Evolutionary conservation across 2,113 vertebrate species (phyloP).

Genomic region (Phylloscopus trochilus): DNA sequence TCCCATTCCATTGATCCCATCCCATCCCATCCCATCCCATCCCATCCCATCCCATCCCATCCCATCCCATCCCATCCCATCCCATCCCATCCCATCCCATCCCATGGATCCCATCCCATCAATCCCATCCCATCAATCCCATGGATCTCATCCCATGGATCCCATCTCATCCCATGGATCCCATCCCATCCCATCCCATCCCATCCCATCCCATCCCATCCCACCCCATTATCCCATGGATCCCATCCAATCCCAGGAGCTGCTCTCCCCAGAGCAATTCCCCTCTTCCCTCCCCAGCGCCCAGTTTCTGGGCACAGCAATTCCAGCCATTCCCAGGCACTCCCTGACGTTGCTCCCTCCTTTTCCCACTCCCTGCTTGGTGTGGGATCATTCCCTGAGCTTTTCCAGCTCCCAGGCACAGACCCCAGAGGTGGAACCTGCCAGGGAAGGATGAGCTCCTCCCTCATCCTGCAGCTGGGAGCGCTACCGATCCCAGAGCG

Average conservation of each 20-base stretch:
- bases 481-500: not conserved
- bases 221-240: not conserved
- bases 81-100: not conserved
- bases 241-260: not conserved
- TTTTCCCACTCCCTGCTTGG: rapidly evolving
- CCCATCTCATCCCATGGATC: not conserved
- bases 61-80: not conserved
- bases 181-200: too few species aligned
- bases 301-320: not conserved
- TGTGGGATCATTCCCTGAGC: rapidly evolving
- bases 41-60: not conserved
- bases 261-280: not conserved
- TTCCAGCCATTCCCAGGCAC: not conserved
- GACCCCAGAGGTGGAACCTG: not conserved
- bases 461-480: not conserved
- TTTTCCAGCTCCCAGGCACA: not conserved
- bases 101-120: too few species aligned
- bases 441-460: not conserved
- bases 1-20: too few species aligned
- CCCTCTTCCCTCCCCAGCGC: not conserved
- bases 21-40: too few species aligned
- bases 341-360: not conserved
- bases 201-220: too few species aligned
- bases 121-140: too few species aligned
- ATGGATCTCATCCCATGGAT: too few species aligned